Percentiles rank a stretch among this genome's conserved stretches.
These are phyloP conservation scores for Okamejei kenojei DNA, from an alignment of 2,797 vertebrate genomes.

Conservation along the genomic window DNA sequence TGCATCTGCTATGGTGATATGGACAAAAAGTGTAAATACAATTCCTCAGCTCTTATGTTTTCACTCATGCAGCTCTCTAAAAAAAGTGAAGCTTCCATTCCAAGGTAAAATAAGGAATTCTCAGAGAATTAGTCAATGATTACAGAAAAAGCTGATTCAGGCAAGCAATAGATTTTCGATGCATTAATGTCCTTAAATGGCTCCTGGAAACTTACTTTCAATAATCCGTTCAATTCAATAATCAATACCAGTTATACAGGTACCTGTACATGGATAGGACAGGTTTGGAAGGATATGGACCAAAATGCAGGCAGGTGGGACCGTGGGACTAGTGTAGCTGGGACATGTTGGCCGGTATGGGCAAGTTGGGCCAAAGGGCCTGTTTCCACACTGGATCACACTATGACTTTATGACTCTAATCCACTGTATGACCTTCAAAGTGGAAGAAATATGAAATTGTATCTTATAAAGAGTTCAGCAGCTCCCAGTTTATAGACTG, in stretches of 20 bases:
- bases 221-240: neutral
- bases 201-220: neutral
- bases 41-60: neutral
- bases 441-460: neutral
- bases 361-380: too few species aligned
- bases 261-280: too few species aligned
- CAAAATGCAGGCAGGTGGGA: too few species aligned
- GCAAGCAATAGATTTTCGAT: neutral
- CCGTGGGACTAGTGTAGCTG: too few species aligned
- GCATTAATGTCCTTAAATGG: neutral
- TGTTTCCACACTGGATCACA: too few species aligned
- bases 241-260: too few species aligned
- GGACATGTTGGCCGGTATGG: too few species aligned
- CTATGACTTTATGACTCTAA: too few species aligned
- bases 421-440: neutral
- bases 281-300: too few species aligned
- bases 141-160: neutral
- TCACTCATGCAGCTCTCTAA: neutral
- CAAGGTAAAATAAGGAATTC: neutral
- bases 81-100: neutral
- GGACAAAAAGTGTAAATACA: neutral
- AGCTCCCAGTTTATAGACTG: neutral
- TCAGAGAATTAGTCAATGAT: neutral
- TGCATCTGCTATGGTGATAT: neutral
- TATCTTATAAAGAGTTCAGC: neutral